Evolutionary conservation across 2,888 invertebrate species (phyloP).

Genomic region (Perdita meconis): DNA sequence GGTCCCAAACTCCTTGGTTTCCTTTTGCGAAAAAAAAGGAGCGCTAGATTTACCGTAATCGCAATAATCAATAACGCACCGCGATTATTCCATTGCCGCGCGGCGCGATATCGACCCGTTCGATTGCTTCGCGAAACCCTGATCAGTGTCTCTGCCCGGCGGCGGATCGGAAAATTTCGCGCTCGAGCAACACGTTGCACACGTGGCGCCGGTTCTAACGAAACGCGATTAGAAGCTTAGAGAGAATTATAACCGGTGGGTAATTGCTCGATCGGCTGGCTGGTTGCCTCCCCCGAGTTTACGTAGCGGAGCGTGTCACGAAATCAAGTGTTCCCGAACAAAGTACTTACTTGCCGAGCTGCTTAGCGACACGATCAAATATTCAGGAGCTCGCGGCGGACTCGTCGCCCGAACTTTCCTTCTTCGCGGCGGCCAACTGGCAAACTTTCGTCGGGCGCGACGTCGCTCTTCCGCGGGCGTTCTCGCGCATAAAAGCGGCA

Average conservation of each 20-base stretch:
- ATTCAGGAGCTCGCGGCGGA: slow-evolving; percentile 29
- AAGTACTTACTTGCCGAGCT: neutral
- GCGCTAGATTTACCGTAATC: slow-evolving; percentile 11
- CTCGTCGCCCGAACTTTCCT: slow-evolving; percentile 27
- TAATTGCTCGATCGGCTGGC: slow-evolving; percentile 15
- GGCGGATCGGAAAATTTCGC: slow-evolving; percentile 5
- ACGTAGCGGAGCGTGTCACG: neutral
- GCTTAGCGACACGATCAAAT: slow-evolving; percentile 40
- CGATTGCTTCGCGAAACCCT: neutral
- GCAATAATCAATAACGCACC: neutral
- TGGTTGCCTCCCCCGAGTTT: neutral
- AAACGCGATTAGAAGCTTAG: slow-evolving; percentile 12
- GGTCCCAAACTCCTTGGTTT: neutral
- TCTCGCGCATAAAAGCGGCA: neutral
- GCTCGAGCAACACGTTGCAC: slow-evolving; percentile 10
- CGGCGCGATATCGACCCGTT: neutral
- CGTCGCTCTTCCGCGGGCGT: slow-evolving; percentile 20
- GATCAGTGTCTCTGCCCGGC: neutral
- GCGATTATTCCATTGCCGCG: neutral
- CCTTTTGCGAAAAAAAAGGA: neutral
- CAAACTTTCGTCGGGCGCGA: slow-evolving; percentile 8
- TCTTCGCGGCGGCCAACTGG: neutral
- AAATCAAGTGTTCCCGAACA: slow-evolving; percentile 19
- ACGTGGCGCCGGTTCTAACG: neutral
- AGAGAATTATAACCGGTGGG: slow-evolving; percentile 15